Base-by-base conservation (phyloP, 2,113 vertebrate species). In the Suncus etruscus region DNA sequence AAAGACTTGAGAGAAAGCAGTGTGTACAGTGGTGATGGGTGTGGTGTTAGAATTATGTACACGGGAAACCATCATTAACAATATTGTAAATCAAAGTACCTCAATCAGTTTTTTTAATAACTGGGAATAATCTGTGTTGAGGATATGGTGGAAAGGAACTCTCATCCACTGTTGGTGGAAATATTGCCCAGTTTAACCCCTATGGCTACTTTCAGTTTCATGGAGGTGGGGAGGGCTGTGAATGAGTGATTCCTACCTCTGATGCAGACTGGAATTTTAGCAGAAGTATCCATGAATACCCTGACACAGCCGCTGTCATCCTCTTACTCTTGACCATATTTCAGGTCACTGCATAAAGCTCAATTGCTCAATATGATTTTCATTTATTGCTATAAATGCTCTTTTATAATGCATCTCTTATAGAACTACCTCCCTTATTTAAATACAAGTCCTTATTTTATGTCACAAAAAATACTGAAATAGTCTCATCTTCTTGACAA, bases 361-460 rank as follows among this genome's bases (percentile, higher is more conserved):
- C 25, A 50, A 76, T 61, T 29, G 58, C 32, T 45, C n/a, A 72
- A 63, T 66, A 25, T 12, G 39, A 45, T 70, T 87, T 92, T 45
- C 45, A 65, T 83, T 83, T 69, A 78, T 75, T 48, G 32, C 50
- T 78, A 74, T 45, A 58, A 18, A 61, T 22, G 10, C 78, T 74
- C 31, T 78, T 4, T 76, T 54, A 61, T 31, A 61, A 12, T 45
- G 3, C 29, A 73, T 85, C 69, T 78, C 45, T 76, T 82, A 0
- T 7, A 65, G 75, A 39, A 50, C 11, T 83, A 70, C 16, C 72
- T 86, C 80, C 8, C 27, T 68, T 61, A 75, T 77, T 54, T 68
- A 86, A 89, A 14, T 91, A 68, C 69, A 84, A 78, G 18, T 54
- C 7, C 1, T 77, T 83, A 50, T 47, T 92, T 84, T 83, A 70